These are phyloP conservation scores for Bucco capensis DNA, from an alignment of 2,113 vertebrate genomes.

Conservation along the genomic window DNA sequence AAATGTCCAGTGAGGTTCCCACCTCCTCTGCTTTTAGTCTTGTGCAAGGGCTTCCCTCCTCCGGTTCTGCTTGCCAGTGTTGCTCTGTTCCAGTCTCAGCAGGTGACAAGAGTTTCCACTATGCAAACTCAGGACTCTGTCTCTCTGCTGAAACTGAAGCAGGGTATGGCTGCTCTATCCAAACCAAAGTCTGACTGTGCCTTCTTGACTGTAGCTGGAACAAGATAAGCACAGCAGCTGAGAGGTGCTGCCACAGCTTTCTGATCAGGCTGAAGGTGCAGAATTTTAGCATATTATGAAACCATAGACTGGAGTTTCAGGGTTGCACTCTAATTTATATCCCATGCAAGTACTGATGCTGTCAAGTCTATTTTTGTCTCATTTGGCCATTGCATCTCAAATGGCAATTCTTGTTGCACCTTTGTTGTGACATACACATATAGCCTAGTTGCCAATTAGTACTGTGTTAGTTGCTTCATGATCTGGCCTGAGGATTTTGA, in stretches of 20 bases:
- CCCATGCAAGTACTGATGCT: neutral
- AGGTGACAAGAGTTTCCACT: constrained; percentile 33
- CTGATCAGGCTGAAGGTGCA: neutral
- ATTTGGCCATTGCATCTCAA: neutral
- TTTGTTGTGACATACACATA: neutral
- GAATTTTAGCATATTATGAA: neutral
- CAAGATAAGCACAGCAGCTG: constrained; percentile 12
- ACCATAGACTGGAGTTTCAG: neutral
- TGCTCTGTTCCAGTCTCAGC: constrained; percentile 3
- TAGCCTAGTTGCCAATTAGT: neutral
- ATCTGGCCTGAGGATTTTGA: neutral
- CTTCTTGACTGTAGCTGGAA: neutral
- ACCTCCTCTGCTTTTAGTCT: neutral
- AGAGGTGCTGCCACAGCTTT: neutral
- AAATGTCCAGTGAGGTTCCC: neutral
- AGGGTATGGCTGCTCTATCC: neutral
- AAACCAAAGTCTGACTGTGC: constrained; percentile 21
- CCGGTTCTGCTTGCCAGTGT: neutral
- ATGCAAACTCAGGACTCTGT: neutral
- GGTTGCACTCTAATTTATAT: neutral
- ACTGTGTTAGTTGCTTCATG: neutral
- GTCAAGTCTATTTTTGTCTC: neutral
- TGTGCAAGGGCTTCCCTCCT: neutral
- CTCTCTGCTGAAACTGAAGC: constrained; percentile 36
- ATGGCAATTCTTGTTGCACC: neutral